Evolutionary conservation across 2,113 vertebrate species (phyloP).

Genomic region (Colius striatus): DNA sequence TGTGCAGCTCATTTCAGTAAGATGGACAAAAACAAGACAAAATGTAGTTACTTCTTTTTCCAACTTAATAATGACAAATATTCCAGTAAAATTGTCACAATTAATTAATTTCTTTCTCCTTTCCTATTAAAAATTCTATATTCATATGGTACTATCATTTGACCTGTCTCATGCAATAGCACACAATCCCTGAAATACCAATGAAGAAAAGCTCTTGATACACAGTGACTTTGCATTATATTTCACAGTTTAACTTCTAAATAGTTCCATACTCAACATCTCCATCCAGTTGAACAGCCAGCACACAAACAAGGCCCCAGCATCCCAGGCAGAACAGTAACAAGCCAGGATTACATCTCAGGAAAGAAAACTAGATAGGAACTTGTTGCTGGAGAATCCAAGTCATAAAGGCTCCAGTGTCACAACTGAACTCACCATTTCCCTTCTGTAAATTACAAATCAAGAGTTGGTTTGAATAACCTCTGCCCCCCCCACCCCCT

Average conservation of each 20-base stretch:
- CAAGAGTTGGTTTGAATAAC: neutral
- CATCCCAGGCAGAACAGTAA: neutral
- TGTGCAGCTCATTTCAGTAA: neutral
- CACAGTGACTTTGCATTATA: neutral
- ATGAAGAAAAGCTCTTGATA: neutral
- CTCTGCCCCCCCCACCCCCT: neutral
- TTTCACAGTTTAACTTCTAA: neutral
- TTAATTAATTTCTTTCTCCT: neutral
- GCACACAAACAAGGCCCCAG: neutral
- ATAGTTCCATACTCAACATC: neutral
- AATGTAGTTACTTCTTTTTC: neutral
- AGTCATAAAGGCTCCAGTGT: neutral
- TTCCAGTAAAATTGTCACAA: neutral
- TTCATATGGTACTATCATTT: neutral
- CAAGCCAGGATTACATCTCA: fast-evolving
- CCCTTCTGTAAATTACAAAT: neutral
- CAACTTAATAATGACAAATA: neutral
- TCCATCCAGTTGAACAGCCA: neutral
- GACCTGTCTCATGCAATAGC: neutral
- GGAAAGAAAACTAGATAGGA: neutral
- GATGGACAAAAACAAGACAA: neutral
- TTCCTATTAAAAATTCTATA: neutral
- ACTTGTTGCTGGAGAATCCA: neutral
- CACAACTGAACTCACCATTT: neutral
- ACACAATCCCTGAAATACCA: neutral